Conservation (phyloP, 2,888 invertebrate genomes). For the Cerceris rybyensis region DNA sequence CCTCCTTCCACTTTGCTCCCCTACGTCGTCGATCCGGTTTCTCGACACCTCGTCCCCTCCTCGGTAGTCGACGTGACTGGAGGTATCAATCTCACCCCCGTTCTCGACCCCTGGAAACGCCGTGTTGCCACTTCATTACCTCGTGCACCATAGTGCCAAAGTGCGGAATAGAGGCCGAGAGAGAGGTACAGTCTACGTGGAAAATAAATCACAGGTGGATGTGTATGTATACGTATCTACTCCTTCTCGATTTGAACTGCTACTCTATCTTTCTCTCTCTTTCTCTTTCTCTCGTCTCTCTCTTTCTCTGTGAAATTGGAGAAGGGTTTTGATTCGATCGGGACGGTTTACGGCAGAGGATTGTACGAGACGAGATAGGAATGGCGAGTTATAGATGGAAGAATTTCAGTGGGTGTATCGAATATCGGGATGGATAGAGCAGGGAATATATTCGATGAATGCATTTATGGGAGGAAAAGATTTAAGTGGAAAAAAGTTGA, state of each 20-base stretch:
- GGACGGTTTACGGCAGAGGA: constrained; percentile 32
- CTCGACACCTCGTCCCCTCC: constrained; percentile 75
- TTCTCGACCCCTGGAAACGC: constrained; percentile 74
- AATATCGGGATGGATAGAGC: too few species aligned
- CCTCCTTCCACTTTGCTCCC: constrained; percentile 49
- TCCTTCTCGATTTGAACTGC: too few species aligned
- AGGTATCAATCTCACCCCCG: constrained; percentile 79
- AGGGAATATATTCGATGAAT: not conserved
- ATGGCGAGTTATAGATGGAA: not conserved
- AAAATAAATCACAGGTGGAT: constrained; percentile 46
- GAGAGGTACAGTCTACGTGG: constrained; percentile 54
- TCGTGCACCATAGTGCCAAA: constrained; percentile 67
- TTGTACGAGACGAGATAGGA: constrained; percentile 17
- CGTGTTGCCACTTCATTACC: constrained; percentile 81
- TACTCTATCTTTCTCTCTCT: too few species aligned
- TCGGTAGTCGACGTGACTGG: constrained; percentile 75
- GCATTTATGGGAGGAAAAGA: not conserved
- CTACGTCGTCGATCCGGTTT: constrained; percentile 72
- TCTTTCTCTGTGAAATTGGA: constrained; percentile 22
- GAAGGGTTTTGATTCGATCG: constrained; percentile 17
- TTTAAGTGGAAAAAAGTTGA: not conserved
- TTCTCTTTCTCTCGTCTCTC: not conserved
- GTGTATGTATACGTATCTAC: not conserved
- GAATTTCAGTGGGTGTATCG: too few species aligned
- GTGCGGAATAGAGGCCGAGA: constrained; percentile 41